Evolutionary conservation across 2,888 invertebrate genomes (phyloP).

Genomic region (Noctua pronuba): DNA sequence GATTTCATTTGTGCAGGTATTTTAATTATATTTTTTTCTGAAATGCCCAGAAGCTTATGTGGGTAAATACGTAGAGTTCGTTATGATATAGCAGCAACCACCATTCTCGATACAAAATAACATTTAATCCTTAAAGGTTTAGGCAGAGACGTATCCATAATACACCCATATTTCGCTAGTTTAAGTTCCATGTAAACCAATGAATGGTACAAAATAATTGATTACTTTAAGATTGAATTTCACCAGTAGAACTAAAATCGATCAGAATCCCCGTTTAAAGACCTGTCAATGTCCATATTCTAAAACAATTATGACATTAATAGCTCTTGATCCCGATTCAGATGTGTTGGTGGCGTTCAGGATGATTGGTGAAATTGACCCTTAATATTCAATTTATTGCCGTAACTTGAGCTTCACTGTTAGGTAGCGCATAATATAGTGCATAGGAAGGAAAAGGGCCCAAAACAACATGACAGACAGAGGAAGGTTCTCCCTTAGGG

Average conservation of each 20-base stretch:
- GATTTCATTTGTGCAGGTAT: background rate
- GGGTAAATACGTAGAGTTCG: too few species aligned
- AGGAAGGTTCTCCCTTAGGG: constrained; percentile 2
- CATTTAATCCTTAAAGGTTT: too few species aligned
- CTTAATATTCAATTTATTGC: constrained; percentile 19
- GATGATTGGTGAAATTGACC: background rate
- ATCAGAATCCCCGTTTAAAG: background rate
- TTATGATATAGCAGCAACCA: background rate
- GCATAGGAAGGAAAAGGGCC: constrained; percentile 30
- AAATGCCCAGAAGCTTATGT: background rate
- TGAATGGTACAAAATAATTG: too few species aligned
- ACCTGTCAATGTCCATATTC: background rate
- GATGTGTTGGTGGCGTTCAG: background rate
- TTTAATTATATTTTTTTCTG: background rate
- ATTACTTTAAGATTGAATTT: too few species aligned
- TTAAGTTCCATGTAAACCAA: too few species aligned
- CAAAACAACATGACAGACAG: constrained; percentile 34
- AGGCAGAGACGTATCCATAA: too few species aligned
- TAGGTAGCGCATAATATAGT: background rate
- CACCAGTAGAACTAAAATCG: background rate
- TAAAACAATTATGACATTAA: background rate
- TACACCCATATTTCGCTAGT: too few species aligned
- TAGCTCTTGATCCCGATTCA: background rate
- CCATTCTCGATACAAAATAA: background rate
- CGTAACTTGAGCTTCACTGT: constrained; percentile 39